Percentiles rank a stretch among this genome's conserved stretches.
Evolutionary conservation across 92 coral and sea anemone species (phyloP).

Genomic region (Zoanthus sansibaricus): DNA sequence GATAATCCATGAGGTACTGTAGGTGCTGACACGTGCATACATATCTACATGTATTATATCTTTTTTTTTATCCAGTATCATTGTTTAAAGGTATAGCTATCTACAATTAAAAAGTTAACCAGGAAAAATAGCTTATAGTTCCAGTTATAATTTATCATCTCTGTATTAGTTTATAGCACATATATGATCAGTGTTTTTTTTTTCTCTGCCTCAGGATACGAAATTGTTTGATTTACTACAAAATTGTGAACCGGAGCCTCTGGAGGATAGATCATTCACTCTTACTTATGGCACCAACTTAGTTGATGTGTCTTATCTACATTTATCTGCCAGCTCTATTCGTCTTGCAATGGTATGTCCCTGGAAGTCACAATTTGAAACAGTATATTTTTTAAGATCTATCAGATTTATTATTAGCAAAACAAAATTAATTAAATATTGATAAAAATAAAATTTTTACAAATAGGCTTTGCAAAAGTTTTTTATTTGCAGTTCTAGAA

Average conservation of each 20-base stretch:
- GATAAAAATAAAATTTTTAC: background rate
- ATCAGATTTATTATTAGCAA: no score
- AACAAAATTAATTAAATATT: background rate
- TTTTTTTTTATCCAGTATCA: no score
- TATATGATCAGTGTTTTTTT: background rate
- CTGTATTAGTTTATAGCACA: background rate
- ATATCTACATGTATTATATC: no score
- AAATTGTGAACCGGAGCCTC: slow-evolving; percentile 70
- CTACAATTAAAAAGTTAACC: no score
- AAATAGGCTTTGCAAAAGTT: no score
- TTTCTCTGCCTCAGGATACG: slow-evolving; percentile 70
- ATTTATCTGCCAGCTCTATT: slow-evolving; percentile 75
- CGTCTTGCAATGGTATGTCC: slow-evolving; percentile 77
- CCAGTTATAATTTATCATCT: background rate
- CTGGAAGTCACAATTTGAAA: background rate
- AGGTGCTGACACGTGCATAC: no score
- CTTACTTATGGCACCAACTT: slow-evolving; percentile 82
- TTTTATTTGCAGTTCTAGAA: no score
- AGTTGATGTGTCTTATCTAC: slow-evolving; percentile 78
- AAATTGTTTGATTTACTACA: slow-evolving; percentile 80
- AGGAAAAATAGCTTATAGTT: no score
- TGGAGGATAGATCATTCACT: slow-evolving; percentile 83
- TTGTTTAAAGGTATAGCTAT: no score
- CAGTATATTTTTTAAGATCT: background rate
- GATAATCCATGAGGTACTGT: no score